phyloP scores from a whole-genome alignment of 2,888 invertebrate genomes.

The Ellobium chinense region DNA sequence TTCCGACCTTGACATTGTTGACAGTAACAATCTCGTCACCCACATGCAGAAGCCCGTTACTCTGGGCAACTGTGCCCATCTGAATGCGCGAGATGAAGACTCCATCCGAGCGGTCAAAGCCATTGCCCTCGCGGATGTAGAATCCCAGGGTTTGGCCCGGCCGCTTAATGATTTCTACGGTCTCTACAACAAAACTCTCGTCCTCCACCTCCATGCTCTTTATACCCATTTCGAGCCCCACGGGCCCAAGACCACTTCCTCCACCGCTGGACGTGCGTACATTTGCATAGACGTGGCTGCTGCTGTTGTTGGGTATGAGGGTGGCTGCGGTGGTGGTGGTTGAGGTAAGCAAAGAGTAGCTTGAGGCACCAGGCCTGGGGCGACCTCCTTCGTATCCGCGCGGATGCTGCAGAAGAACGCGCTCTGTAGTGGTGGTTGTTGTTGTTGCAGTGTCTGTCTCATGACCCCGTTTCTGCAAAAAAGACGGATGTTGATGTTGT shows the following conservation, averaged over 20 bases:
- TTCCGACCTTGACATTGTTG: conserved; percentile 97
- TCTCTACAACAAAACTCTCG: conserved; percentile 74
- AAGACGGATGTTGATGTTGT: conserved; percentile 23
- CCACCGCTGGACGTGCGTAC: conserved; percentile 9
- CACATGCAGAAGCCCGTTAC: conserved; percentile 97
- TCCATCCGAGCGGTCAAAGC: conserved; percentile 93
- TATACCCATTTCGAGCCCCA: conserved; percentile 75
- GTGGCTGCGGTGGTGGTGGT: conserved; percentile 9
- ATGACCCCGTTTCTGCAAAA: conserved; percentile 29
- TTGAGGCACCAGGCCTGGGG: background rate
- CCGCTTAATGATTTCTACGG: conserved; percentile 97
- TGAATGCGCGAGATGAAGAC: conserved; percentile 98
- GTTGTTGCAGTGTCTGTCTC: background rate
- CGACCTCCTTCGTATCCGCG: background rate
- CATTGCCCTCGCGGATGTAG: conserved; percentile 99
- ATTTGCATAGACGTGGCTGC: conserved; percentile 41
- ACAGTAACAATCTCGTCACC: conserved; percentile 99
- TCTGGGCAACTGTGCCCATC: conserved; percentile 96
- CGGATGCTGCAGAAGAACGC: conserved; percentile 13
- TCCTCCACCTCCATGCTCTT: conserved; percentile 74
- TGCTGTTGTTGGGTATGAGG: conserved; percentile 15
- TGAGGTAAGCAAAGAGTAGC: conserved; percentile 11
- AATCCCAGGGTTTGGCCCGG: conserved; percentile 98
- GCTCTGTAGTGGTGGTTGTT: background rate
- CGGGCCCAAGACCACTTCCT: conserved; percentile 57